Base-by-base conservation (phyloP, 2,888 invertebrate genomes). In the Nemoura dubitans region DNA sequence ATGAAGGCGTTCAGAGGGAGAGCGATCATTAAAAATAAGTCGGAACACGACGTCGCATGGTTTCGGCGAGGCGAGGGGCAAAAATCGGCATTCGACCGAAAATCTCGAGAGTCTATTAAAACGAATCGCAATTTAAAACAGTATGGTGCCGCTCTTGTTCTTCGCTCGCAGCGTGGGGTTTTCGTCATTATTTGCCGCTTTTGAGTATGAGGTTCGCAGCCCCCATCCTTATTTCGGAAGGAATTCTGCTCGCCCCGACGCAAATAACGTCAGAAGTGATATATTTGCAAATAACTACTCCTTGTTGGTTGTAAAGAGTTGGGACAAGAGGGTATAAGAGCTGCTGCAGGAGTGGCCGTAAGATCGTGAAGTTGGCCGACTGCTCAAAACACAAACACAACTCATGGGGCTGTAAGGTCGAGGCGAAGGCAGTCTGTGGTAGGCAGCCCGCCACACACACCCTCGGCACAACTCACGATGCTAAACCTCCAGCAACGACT, bases 201-300 rank as follows among this genome's bases (percentile, higher is more conserved):
- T 59, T 59, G 16, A 21, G 59, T 21, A 36, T 21, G 59, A 10
- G 16, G 21, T 2, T 59, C 59, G 59, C 21, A 10, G 21, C 59
- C 59, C 59, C 10, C 59, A 21, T 59, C 81, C 81, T 29, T 81
- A 81, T 81, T n/a, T 30, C n/a, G 76, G 76, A 5, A 43, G 84
- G 84, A 26, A 28, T 59, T 84, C 76, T 6, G 83, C 14, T 28
- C 43, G 3, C n/a, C 84, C 16, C 59, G 27, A 84, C 28, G 43
- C 84, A 84, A 84, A 84, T 59, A 59, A 59, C 84, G 84, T 84
- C 84, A 29, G 84, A 29, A 29, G 28, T 84, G 84, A 84, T 84
- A 84, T 76, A 84, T 84, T 84, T 84, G 26, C 84, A 84, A 76
- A 84, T 84, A 84, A 84, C 84, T 59, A 84, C 28, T 76, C 59